Percentiles rank a stretch among this genome's conserved stretches.
Conservation (phyloP, 1,140 invertebrate species). For the Limonius californicus region DNA sequence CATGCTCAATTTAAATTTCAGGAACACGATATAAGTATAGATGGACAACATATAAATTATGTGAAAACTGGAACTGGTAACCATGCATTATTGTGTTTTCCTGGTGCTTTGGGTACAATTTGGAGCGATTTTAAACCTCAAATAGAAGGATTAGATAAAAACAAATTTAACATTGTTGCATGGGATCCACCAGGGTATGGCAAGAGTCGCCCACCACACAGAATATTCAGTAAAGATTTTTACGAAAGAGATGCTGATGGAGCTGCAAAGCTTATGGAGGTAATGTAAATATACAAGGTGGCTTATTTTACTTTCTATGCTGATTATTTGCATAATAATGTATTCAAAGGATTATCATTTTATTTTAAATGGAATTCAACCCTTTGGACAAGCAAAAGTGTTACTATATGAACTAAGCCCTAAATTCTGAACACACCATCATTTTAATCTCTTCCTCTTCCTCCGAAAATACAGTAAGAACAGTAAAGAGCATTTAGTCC, state of each 20-base stretch:
- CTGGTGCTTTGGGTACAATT: constrained; percentile 71
- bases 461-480: no score
- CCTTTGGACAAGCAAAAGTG: no score
- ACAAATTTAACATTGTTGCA: constrained; percentile 71
- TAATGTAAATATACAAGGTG: no score
- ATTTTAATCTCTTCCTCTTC: no score
- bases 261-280: constrained; percentile 70
- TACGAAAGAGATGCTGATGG: constrained; percentile 70
- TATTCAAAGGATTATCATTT: no score
- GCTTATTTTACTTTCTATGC: no score
- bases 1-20: no score
- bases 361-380: no score
- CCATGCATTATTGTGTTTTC: constrained; percentile 67
- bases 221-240: constrained; percentile 67
- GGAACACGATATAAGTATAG: constrained; percentile 37
- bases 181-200: constrained; percentile 91
- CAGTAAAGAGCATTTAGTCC: no score
- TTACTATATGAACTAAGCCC: no score
- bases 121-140: constrained; percentile 82
- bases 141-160: constrained; percentile 62
- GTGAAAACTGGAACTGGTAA: constrained; percentile 66
- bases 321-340: no score
- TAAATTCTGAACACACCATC: no score
- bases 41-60: constrained; percentile 60
- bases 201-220: constrained; percentile 71